These are phyloP conservation scores for Rhinogobius similis DNA, from an alignment of 2,113 vertebrate genomes.

Conservation along the genomic window DNA sequence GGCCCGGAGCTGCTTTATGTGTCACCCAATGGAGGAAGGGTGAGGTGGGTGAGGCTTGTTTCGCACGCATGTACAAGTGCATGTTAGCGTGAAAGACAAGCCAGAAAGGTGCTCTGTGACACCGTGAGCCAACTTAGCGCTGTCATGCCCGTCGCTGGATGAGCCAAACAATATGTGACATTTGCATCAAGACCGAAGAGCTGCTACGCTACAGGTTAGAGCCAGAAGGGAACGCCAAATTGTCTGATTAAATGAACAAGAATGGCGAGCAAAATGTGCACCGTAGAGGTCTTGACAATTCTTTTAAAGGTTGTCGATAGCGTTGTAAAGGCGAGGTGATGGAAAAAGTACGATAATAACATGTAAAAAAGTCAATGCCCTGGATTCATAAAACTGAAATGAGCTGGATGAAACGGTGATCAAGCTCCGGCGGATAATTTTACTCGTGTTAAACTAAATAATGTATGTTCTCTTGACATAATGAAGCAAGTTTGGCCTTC, in stretches of 20 bases:
- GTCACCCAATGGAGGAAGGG: constrained; percentile 30
- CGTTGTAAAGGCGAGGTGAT: background rate
- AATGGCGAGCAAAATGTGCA: background rate
- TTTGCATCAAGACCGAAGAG: background rate
- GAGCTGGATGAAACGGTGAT: constrained; percentile 75
- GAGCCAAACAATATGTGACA: constrained; percentile 33
- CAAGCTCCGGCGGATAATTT: constrained; percentile 74
- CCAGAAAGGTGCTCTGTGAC: constrained; percentile 56
- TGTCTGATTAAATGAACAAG: background rate
- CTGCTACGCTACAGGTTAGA: constrained; percentile 25
- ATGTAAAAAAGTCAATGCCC: background rate
- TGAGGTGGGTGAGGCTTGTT: constrained; percentile 43
- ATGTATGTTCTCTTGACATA: constrained; percentile 96
- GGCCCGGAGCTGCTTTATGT: constrained; percentile 49
- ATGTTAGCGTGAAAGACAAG: constrained; percentile 50
- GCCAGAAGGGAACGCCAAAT: background rate
- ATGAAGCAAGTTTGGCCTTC: constrained; percentile 96
- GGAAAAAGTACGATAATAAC: background rate
- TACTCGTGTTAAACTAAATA: constrained; percentile 94
- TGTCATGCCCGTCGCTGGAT: constrained; percentile 53
- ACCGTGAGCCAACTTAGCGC: constrained; percentile 63
- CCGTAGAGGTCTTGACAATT: background rate
- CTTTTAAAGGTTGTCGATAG: background rate
- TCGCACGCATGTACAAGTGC: constrained; percentile 41
- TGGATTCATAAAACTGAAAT: background rate